Percentiles rank a stretch among this genome's conserved stretches.
phyloP scores from a whole-genome alignment of 2,888 invertebrate genomes.

The Nomada flava region DNA sequence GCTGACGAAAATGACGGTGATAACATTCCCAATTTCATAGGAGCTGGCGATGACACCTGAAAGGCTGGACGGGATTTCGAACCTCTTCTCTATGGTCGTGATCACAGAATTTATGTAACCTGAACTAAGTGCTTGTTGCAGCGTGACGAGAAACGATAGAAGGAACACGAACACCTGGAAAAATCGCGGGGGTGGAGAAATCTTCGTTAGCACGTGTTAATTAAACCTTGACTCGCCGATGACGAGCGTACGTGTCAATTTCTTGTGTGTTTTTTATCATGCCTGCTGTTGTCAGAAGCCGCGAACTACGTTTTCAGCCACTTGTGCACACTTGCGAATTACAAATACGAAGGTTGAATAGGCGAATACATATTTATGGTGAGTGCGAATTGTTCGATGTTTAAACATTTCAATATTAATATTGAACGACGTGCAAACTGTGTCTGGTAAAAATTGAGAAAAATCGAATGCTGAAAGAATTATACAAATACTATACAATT shows the following conservation, averaged over 20 bases:
- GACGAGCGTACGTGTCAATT: background rate
- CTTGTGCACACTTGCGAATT: background rate
- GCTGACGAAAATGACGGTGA: constrained; percentile 97
- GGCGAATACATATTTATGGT: too few species aligned
- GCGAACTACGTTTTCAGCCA: background rate
- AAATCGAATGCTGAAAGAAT: too few species aligned
- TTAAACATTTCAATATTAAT: too few species aligned
- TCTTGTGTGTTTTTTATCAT: background rate
- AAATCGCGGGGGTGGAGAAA: constrained; percentile 73
- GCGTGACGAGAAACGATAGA: constrained; percentile 94
- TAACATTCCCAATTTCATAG: constrained; percentile 97
- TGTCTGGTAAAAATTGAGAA: too few species aligned
- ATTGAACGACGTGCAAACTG: too few species aligned
- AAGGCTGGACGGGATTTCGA: constrained; percentile 96
- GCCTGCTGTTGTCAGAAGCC: background rate
- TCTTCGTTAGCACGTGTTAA: constrained; percentile 18
- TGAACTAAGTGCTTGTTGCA: constrained; percentile 95
- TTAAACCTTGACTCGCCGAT: background rate
- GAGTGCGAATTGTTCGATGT: too few species aligned
- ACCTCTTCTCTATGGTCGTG: constrained; percentile 97
- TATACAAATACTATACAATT: too few species aligned
- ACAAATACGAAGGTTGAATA: constrained; percentile 7
- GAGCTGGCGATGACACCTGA: constrained; percentile 97
- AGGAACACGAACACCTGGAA: constrained; percentile 93
- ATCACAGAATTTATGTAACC: constrained; percentile 98